These are phyloP conservation scores for Noturus placidus DNA, from an alignment of 2,113 vertebrate genomes.

Conservation along the genomic window DNA sequence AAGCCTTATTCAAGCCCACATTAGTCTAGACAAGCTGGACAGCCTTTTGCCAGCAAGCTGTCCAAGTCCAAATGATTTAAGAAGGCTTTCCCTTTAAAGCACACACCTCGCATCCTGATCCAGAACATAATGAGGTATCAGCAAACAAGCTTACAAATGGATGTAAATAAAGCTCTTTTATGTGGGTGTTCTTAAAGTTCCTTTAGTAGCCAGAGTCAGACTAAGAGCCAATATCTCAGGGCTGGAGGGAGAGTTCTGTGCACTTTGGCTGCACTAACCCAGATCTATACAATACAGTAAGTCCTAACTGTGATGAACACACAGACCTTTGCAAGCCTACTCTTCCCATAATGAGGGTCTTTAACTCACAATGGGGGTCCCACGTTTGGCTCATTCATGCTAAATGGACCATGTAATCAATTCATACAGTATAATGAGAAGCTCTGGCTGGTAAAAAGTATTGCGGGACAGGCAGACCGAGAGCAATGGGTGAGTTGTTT, in stretches of 20 bases:
- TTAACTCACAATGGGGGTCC: conserved; percentile 47
- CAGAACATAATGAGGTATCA: conserved; percentile 16
- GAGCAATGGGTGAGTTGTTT: background rate
- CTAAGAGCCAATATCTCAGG: background rate
- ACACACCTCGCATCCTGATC: conserved; percentile 5
- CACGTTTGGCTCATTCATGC: conserved; percentile 55
- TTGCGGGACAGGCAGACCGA: background rate
- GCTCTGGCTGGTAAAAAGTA: conserved; percentile 40
- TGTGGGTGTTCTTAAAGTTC: background rate
- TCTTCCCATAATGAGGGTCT: conserved; percentile 37
- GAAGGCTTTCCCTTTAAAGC: conserved; percentile 22
- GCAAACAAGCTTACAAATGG: conserved; percentile 15
- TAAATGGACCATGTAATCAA: conserved; percentile 62
- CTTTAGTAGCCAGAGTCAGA: conserved; percentile 20
- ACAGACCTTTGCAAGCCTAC: conserved; percentile 28
- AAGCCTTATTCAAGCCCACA: conserved; percentile 30
- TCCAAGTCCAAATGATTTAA: conserved; percentile 20
- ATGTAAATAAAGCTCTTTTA: conserved; percentile 33
- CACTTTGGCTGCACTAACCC: conserved; percentile 53
- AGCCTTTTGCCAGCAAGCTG: conserved; percentile 12
- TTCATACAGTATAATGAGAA: conserved; percentile 57
- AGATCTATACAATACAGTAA: conserved; percentile 56
- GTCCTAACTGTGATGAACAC: conserved; percentile 20
- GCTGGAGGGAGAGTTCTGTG: conserved; percentile 22
- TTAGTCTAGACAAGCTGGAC: conserved; percentile 30